These are phyloP conservation scores for Pristionchus maxplancki DNA, from an alignment of 2,888 invertebrate species.

Conservation along the genomic window DNA sequence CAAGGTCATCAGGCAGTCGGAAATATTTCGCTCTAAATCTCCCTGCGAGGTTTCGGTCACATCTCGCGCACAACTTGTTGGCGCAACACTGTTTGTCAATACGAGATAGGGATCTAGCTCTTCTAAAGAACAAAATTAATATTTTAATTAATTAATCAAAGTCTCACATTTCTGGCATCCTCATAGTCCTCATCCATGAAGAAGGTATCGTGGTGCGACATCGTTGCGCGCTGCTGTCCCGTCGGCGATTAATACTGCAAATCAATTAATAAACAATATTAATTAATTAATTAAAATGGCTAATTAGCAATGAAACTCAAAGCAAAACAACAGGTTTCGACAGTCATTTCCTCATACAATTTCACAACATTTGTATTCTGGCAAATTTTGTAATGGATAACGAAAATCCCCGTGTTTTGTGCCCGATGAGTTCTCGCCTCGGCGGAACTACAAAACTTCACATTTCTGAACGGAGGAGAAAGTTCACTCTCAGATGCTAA, in stretches of 20 bases:
- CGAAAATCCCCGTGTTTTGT: background rate
- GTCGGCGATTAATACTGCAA: slow-evolving; percentile 16
- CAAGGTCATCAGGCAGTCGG: too few relatives aligned
- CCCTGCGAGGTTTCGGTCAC: background rate
- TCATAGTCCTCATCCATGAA: slow-evolving; percentile 51
- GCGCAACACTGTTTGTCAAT: background rate
- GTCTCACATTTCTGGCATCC: slow-evolving; percentile 22
- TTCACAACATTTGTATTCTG: background rate
- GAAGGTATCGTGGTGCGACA: slow-evolving; percentile 49
- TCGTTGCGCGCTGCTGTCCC: background rate
- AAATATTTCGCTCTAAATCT: too few relatives aligned
- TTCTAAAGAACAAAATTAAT: background rate
- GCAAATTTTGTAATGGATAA: background rate
- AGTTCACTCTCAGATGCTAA: background rate
- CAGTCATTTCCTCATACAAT: background rate
- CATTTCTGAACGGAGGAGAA: background rate
- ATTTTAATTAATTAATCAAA: background rate
- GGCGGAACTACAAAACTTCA: background rate
- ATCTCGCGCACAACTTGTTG: background rate
- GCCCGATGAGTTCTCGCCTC: background rate
- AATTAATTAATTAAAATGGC: background rate
- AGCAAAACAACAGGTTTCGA: background rate
- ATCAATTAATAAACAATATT: background rate
- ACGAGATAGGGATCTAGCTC: background rate
- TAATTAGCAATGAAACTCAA: background rate